Evolutionary conservation across 2,888 invertebrate genomes (phyloP).

Genomic region (Sesamia inferens): DNA sequence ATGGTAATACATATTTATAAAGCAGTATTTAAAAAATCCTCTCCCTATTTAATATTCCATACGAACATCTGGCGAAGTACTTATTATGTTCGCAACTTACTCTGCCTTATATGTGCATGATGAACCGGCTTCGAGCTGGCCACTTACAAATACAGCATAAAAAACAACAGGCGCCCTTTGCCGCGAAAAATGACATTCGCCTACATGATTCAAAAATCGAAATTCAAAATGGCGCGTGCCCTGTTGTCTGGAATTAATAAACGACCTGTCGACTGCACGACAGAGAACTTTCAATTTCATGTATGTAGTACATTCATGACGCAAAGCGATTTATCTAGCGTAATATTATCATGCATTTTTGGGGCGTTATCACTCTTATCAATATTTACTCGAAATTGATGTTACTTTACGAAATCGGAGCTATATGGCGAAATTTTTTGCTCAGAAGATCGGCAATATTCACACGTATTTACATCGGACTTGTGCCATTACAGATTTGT

Average conservation of each 20-base stretch:
- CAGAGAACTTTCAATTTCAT: constrained; percentile 47
- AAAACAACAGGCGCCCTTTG: constrained; percentile 41
- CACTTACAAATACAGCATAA: constrained; percentile 29
- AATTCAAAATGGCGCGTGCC: constrained; percentile 50
- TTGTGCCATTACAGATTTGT: neutral
- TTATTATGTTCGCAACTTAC: constrained; percentile 50
- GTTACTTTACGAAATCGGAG: constrained; percentile 47
- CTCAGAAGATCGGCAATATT: constrained; percentile 11
- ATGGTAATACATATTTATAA: constrained; percentile 43
- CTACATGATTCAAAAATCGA: constrained; percentile 41
- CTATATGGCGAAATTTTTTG: constrained; percentile 35
- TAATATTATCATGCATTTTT: constrained; percentile 50
- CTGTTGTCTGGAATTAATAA: constrained; percentile 1
- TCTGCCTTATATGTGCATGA: constrained; percentile 53
- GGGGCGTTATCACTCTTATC: constrained; percentile 58
- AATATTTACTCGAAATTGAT: constrained; percentile 58
- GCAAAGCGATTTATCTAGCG: constrained; percentile 52
- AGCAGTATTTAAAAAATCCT: constrained; percentile 34
- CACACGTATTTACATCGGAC: neutral
- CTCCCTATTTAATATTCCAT: constrained; percentile 50
- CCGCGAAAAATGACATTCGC: constrained; percentile 36
- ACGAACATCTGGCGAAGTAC: constrained; percentile 63
- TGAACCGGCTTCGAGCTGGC: constrained; percentile 40
- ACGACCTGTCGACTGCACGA: constrained; percentile 36
- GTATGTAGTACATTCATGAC: constrained; percentile 7